phyloP scores from a whole-genome alignment of 2,797 vertebrate species.

The Gymnopithys bicolor region DNA sequence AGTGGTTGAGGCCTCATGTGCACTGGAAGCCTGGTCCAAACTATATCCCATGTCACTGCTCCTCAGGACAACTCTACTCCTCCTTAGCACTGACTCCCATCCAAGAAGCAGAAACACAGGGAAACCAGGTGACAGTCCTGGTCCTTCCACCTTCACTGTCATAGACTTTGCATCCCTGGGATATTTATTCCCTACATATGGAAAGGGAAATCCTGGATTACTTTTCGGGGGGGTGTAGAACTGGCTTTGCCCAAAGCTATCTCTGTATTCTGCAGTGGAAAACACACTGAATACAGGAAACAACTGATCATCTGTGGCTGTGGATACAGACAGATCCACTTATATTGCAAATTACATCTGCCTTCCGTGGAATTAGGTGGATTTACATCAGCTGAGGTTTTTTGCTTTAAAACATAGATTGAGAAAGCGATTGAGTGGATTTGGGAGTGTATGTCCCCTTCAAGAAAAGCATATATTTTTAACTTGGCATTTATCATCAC shows the following conservation, averaged over 20 bases:
- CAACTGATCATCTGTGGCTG: not conserved
- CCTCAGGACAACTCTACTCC: not conserved
- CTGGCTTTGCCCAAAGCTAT: not conserved
- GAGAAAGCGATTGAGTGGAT: not conserved
- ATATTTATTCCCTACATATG: not conserved
- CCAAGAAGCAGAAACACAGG: not conserved
- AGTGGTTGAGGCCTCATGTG: not conserved
- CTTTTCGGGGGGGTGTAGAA: not conserved
- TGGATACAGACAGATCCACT: not conserved
- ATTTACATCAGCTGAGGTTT: not conserved
- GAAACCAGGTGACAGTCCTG: not conserved
- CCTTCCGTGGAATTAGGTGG: not conserved
- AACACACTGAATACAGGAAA: not conserved
- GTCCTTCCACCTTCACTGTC: not conserved
- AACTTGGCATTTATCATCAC: not conserved
- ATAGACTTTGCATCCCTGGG: not conserved
- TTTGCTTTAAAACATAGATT: not conserved
- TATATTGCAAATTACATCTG: not conserved
- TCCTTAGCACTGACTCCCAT: not conserved
- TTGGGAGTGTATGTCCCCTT: rapidly evolving
- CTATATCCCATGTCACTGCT: not conserved
- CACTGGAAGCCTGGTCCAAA: not conserved
- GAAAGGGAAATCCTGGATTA: not conserved
- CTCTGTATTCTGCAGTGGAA: not conserved
- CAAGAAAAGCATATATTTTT: not conserved